Percentiles rank a stretch among this genome's conserved stretches.
phyloP scores from a whole-genome alignment of 64 coral and sea anemone species.

The Trachythela sp. region DNA sequence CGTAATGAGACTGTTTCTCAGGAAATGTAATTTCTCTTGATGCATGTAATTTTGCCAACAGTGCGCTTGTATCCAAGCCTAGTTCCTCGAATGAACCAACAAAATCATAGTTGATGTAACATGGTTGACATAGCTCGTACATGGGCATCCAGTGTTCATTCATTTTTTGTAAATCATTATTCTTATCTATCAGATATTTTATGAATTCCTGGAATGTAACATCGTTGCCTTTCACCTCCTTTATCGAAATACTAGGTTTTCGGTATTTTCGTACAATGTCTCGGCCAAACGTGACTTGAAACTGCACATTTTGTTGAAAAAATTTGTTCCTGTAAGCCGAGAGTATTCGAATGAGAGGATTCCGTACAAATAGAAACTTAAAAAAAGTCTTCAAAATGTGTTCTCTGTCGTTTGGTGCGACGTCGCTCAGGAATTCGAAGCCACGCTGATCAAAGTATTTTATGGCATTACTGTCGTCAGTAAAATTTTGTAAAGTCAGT shows the following conservation, averaged over 20 bases:
- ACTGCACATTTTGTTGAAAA: not conserved
- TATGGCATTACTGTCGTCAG: constrained; percentile 39
- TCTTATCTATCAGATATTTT: not conserved
- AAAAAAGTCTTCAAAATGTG: constrained; percentile 56
- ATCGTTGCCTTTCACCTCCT: not conserved
- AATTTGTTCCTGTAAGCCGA: constrained; percentile 87
- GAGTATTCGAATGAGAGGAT: constrained; percentile 67
- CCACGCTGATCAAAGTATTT: constrained; percentile 49
- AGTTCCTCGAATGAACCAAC: constrained; percentile 56
- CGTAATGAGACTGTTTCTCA: constrained; percentile 13
- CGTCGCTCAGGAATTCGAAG: constrained; percentile 61
- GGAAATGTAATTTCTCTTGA: not conserved
- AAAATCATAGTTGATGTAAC: constrained; percentile 53
- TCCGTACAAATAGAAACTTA: constrained; percentile 86
- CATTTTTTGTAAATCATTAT: not conserved
- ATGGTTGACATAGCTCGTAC: constrained; percentile 53
- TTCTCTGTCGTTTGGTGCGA: constrained; percentile 37
- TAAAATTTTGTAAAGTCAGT: constrained; percentile 49
- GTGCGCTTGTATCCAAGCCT: constrained; percentile 31
- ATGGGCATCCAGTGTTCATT: constrained; percentile 56
- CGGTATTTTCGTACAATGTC: not conserved
- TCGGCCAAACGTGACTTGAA: not conserved
- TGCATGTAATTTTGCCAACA: not conserved
- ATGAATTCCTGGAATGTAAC: not conserved
- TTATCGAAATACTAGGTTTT: not conserved